phyloP scores from a whole-genome alignment of 2,888 invertebrate genomes.

The Cheilosia grossa region DNA sequence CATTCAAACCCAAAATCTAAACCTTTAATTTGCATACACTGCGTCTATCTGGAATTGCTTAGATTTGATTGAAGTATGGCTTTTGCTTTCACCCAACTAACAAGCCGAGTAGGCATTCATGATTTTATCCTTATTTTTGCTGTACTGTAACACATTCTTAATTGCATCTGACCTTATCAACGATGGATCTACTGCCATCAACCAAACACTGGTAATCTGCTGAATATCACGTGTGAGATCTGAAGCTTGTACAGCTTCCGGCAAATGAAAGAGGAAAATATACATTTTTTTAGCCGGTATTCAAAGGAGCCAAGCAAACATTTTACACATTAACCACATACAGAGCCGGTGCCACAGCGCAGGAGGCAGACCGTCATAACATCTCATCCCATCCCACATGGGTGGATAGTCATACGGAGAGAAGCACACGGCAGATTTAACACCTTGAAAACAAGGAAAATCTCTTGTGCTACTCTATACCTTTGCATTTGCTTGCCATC shows the following conservation, averaged over 20 bases:
- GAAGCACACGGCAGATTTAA: slow-evolving; percentile 64
- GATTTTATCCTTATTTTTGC: no score
- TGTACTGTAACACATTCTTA: slow-evolving; percentile 15
- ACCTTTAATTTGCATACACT: no score
- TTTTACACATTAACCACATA: slow-evolving; percentile 58
- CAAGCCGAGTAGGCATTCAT: no score
- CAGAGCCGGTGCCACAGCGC: neutral
- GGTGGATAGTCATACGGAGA: slow-evolving; percentile 54
- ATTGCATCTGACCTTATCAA: slow-evolving; percentile 50
- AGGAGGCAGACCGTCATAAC: slow-evolving; percentile 18
- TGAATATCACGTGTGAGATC: slow-evolving; percentile 55
- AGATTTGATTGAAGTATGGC: no score
- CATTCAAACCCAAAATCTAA: no score
- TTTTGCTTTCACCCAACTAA: no score
- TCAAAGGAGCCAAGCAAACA: slow-evolving; percentile 40
- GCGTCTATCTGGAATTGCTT: no score
- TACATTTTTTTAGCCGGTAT: slow-evolving; percentile 3
- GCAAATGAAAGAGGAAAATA: slow-evolving; percentile 36
- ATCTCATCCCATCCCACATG: slow-evolving; percentile 42
- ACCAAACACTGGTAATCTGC: slow-evolving; percentile 48
- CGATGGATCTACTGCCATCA: slow-evolving; percentile 54
- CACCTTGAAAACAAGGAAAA: slow-evolving; percentile 70
- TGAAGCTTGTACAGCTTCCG: slow-evolving; percentile 53
- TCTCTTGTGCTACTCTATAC: slow-evolving; percentile 29
- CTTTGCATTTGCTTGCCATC: slow-evolving; percentile 49